phyloP scores from a whole-genome alignment of 2,113 vertebrate species.

The Paramisgurnus dabryanus region DNA sequence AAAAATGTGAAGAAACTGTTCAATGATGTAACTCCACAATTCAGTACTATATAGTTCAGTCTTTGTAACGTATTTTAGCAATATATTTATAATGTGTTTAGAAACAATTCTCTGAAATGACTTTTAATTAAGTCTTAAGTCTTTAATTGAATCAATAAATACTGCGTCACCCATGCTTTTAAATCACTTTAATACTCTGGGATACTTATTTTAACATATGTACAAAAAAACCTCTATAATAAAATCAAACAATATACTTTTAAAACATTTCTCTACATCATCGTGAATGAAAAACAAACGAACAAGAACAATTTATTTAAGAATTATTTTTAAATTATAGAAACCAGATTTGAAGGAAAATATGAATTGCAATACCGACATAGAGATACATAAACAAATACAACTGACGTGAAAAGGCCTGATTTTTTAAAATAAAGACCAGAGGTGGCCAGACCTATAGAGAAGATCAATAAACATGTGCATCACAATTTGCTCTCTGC shows the following conservation, averaged over 20 bases:
- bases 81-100: too few relatives aligned
- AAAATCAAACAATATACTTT: background rate
- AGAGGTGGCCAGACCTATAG: background rate
- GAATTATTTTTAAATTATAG: background rate
- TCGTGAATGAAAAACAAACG: background rate
- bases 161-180: background rate
- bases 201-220: background rate
- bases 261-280: background rate
- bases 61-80: too few relatives aligned
- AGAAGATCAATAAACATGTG: background rate
- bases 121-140: too few relatives aligned
- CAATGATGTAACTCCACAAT: too few relatives aligned
- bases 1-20: too few relatives aligned
- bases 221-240: background rate
- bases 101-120: too few relatives aligned
- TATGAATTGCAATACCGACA: background rate
- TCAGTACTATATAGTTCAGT: too few relatives aligned
- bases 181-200: slow-evolving; percentile 7
- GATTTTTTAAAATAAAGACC: background rate
- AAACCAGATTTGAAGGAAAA: background rate
- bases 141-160: background rate
- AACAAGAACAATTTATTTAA: background rate
- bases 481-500: background rate
- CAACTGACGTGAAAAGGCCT: background rate
- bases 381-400: background rate